Conservation (phyloP, 2,888 invertebrate genomes). For the Scelioninae gen. 2 region DNA sequence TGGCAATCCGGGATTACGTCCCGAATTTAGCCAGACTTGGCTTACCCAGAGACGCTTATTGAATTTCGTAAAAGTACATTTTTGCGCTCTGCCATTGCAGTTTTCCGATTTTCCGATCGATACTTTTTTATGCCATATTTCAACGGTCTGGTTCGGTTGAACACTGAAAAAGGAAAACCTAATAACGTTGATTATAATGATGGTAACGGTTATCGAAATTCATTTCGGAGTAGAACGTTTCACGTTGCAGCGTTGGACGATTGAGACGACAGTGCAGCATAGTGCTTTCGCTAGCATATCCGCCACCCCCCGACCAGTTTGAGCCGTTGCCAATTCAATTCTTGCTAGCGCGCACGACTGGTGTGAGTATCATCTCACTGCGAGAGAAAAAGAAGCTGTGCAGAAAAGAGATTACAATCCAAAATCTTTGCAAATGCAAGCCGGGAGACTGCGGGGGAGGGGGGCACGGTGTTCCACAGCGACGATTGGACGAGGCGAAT, state of each 20-base stretch:
- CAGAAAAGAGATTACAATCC: constrained; percentile 55
- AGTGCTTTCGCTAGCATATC: constrained; percentile 54
- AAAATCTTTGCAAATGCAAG: constrained; percentile 54
- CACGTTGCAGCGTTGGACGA: constrained; percentile 30
- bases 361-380: constrained; percentile 52
- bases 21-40: too few species aligned
- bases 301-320: constrained; percentile 46
- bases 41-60: too few species aligned
- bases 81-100: too few species aligned
- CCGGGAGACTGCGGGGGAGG: constrained; percentile 21
- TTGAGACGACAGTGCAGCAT: constrained; percentile 46
- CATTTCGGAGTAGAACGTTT: constrained; percentile 30
- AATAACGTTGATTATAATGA: constrained; percentile 24
- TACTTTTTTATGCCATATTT: too few species aligned
- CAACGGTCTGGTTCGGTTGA: too few species aligned
- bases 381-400: constrained; percentile 50
- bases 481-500: constrained; percentile 39
- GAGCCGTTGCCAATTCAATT: constrained; percentile 60
- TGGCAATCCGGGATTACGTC: too few species aligned
- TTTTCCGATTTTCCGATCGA: too few species aligned
- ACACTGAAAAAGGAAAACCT: background rate
- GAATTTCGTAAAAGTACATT: too few species aligned
- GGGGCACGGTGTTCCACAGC: constrained; percentile 20
- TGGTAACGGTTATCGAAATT: constrained; percentile 42
- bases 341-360: constrained; percentile 53